A percentile compares a stretch with the other conserved stretches of the same genome.
Evolutionary conservation across 2,888 invertebrate species (phyloP).

Genomic region (Parthenolecanium corni): DNA sequence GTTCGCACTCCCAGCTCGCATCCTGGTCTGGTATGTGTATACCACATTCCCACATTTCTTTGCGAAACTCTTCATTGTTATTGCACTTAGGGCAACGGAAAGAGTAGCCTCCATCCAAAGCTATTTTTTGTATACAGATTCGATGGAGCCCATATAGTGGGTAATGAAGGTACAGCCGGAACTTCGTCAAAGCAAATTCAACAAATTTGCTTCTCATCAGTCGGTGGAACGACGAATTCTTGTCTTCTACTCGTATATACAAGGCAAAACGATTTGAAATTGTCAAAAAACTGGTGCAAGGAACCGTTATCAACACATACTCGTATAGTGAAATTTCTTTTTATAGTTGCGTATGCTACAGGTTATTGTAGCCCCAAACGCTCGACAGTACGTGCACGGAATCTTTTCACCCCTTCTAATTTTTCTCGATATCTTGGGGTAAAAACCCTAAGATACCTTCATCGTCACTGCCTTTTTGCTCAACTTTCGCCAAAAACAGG

Average conservation of each 20-base stretch:
- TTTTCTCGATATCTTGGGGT: slow-evolving; percentile 53
- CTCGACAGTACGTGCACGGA: slow-evolving; percentile 57
- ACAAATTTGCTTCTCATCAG: slow-evolving; percentile 42
- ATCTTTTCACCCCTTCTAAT: slow-evolving; percentile 50
- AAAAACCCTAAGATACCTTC: slow-evolving; percentile 65
- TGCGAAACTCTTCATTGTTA: slow-evolving; percentile 51
- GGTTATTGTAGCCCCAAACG: slow-evolving; percentile 56
- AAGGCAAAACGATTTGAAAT: too few species aligned
- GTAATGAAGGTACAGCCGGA: slow-evolving; percentile 39
- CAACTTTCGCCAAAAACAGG: slow-evolving; percentile 56
- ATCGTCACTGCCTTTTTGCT: slow-evolving; percentile 54
- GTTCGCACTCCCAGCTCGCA: slow-evolving; percentile 69
- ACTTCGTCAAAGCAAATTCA: slow-evolving; percentile 57
- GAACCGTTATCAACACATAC: slow-evolving; percentile 54
- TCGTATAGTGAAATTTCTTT: slow-evolving; percentile 60
- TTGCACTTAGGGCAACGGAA: slow-evolving; percentile 77
- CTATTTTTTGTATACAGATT: slow-evolving; percentile 54
- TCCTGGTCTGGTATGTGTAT: slow-evolving; percentile 62
- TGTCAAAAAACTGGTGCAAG: slow-evolving; percentile 51
- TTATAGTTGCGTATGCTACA: slow-evolving; percentile 55
- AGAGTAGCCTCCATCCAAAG: slow-evolving; percentile 64
- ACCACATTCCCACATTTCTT: slow-evolving; percentile 52
- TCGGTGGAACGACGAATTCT: too few species aligned
- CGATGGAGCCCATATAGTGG: slow-evolving; percentile 59
- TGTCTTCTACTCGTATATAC: too few species aligned